These are phyloP conservation scores for Arnoldichthys spilopterus DNA, from an alignment of 2,797 vertebrate species.

Conservation along the genomic window DNA sequence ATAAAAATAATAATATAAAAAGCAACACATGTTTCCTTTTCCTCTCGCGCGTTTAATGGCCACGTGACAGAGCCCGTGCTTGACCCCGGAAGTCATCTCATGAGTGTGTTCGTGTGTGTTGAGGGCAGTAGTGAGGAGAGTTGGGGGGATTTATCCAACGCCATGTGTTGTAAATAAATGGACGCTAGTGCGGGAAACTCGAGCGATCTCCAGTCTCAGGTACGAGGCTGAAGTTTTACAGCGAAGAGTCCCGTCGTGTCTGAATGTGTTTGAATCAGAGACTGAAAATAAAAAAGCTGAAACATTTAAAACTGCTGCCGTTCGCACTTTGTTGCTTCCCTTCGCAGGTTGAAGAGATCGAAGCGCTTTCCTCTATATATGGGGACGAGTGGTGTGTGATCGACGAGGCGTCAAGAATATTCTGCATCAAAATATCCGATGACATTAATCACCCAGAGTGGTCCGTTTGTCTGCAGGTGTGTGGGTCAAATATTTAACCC, in stretches of 20 bases:
- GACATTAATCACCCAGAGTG: constrained; percentile 80
- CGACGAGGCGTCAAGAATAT: constrained; percentile 89
- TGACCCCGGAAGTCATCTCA: constrained; percentile 24
- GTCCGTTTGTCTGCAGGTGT: constrained; percentile 87
- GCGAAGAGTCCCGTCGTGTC: neutral
- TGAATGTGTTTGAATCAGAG: no score
- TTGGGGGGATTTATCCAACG: neutral
- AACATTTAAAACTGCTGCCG: neutral
- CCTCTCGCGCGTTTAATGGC: no score
- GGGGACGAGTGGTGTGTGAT: constrained; percentile 96
- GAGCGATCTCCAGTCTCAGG: constrained; percentile 79
- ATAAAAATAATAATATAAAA: no score
- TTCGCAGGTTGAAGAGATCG: constrained; percentile 90
- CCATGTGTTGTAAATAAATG: constrained; percentile 44
- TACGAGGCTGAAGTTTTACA: constrained; percentile 55
- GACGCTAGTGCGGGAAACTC: constrained; percentile 58
- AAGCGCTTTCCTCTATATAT: constrained; percentile 95
- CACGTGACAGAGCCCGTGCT: neutral
- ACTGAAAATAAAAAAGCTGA: no score
- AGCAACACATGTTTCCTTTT: neutral
- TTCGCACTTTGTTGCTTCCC: neutral
- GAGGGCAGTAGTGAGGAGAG: neutral
- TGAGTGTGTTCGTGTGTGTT: neutral
- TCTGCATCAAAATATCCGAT: constrained; percentile 90
- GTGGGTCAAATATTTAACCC: no score